Base-by-base conservation (phyloP, 2,113 vertebrate species). In the Bolborhynchus lineola region DNA sequence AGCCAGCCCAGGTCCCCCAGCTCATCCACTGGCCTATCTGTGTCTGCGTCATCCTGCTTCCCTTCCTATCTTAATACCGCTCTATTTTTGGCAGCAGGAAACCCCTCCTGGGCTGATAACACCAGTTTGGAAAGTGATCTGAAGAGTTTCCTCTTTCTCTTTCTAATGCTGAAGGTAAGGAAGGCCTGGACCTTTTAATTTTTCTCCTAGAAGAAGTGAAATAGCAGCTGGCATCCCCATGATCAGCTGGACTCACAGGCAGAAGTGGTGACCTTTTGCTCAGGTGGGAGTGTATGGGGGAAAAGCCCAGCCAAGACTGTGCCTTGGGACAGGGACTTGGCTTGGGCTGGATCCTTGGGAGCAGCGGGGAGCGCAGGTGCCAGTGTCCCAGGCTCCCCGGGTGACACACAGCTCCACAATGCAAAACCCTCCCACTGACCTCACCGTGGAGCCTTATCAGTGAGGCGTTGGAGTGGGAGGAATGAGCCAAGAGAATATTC, bases 401-500 rank as follows among this genome's bases (percentile, higher is more conserved):
- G 25, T 97, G 96, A 97, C 93, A 94, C 85, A 95, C 4, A 1
- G 74, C 67, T 83, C 79, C 8, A 4, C 82, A 91, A 96, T 95
- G 95, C 87, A 86, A 75, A 63, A 68, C 84, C 86, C 96, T 95
- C 91, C 92, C 94, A 19, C 83, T 96, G 93, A 94, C 77, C 88
- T 94, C 90, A 92, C 41, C 15, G 4, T 62, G 4, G 19, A 85
- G 93, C 91, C 84, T 95, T 93, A 94, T 95, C 87, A 31, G 41
- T 18, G 11, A 91, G 95, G 97, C 57, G 71, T 70, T 89, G 90
- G 78, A 86, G 86, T 20, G 2, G 25, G 76, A 70, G 67, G 41
- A 93, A 49, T 5, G 70, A 93, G 95, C 84, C 93, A 96, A 80
- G 91, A 96, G 95, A 97, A 96, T 96, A 60, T 89, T 92, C 81